Evolutionary conservation across 1,140 invertebrate genomes (phyloP).

Genomic region (Neotoxoptera formosana): DNA sequence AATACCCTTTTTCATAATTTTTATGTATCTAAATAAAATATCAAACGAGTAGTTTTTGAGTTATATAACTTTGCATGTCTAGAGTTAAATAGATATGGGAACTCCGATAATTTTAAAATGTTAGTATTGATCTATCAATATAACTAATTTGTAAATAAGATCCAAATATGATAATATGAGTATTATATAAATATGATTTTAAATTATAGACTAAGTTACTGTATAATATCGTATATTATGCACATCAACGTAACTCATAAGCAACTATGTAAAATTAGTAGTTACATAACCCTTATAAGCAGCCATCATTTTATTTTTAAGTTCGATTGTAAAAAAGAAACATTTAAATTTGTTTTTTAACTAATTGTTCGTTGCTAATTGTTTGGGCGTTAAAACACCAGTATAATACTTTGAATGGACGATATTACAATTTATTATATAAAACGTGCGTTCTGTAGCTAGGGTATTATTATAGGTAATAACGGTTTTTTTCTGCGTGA

Average conservation of each 20-base stretch:
- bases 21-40: too few species aligned
- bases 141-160: too few species aligned
- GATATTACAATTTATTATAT: not conserved
- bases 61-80: too few species aligned
- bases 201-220: not conserved
- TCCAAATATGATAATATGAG: too few species aligned
- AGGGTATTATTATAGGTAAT: not conserved
- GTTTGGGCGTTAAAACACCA: not conserved
- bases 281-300: not conserved
- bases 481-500: not conserved
- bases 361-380: not conserved
- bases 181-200: not conserved
- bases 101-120: too few species aligned
- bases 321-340: not conserved
- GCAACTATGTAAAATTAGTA: not conserved
- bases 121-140: too few species aligned
- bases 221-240: not conserved
- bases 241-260: not conserved
- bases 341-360: not conserved
- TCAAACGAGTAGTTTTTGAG: too few species aligned
- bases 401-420: not conserved
- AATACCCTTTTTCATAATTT: too few species aligned
- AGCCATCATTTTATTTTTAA: not conserved
- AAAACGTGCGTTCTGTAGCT: not conserved
- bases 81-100: too few species aligned